A percentile compares a stretch with the other conserved stretches of the same genome.
phyloP scores from a whole-genome alignment of 2,888 invertebrate species.

The Catocala sponsa region DNA sequence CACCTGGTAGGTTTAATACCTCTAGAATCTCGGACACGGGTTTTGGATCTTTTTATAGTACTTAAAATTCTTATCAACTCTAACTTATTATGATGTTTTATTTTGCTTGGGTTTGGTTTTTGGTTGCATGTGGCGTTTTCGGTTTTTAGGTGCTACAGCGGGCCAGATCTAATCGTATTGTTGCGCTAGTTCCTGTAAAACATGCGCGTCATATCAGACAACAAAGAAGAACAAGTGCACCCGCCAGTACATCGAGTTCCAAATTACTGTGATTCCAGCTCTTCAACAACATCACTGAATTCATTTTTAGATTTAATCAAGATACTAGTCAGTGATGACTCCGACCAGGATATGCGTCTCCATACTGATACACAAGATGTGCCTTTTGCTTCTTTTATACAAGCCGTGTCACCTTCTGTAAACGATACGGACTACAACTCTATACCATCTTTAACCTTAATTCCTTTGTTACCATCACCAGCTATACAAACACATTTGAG shows the following conservation, averaged over 20 bases:
- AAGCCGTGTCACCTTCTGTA: constrained; percentile 14
- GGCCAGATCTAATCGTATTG: constrained; percentile 9
- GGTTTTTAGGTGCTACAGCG: too few species aligned
- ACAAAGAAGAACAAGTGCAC: constrained; percentile 2
- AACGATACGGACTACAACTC: constrained; percentile 13
- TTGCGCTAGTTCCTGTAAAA: constrained; percentile 11
- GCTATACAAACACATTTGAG: constrained; percentile 15
- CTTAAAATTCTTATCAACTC: too few species aligned
- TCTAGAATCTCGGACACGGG: too few species aligned
- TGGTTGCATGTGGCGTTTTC: constrained; percentile 14
- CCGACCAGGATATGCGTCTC: constrained; percentile 9
- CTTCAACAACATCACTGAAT: constrained; percentile 16
- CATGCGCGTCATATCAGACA: constrained; percentile 11
- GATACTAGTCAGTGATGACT: constrained; percentile 9
- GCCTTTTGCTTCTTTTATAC: constrained; percentile 8
- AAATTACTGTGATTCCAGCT: constrained; percentile 11
- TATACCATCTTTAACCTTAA: constrained; percentile 16
- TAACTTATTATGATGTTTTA: neutral
- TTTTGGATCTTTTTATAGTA: too few species aligned
- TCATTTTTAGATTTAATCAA: constrained; percentile 17
- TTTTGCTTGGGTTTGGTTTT: constrained; percentile 15
- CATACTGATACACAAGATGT: constrained; percentile 12
- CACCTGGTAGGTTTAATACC: too few species aligned
- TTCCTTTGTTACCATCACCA: constrained; percentile 18
- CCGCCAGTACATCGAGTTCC: constrained; percentile 2